Evolutionary conservation across 2,888 invertebrate species (phyloP).

Genomic region (Gastracanthus pulcherrimus): DNA sequence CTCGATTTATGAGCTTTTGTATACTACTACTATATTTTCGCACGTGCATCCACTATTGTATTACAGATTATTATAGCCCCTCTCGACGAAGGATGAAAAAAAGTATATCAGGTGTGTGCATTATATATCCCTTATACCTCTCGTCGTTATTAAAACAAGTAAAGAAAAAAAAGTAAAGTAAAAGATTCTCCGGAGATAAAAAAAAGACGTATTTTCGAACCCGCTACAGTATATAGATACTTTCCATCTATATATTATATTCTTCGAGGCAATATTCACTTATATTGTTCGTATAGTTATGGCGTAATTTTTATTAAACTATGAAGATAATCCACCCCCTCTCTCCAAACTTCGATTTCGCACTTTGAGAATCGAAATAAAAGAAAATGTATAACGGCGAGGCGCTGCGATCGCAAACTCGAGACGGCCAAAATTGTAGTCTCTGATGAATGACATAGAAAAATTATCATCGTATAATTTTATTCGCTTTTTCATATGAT

Average conservation of each 20-base stretch:
- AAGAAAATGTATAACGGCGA: slow-evolving; percentile 3
- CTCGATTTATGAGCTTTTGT: slow-evolving; percentile 51
- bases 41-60: slow-evolving; percentile 40
- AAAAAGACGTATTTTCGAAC: slow-evolving; percentile 44
- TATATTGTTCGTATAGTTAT: slow-evolving; percentile 12
- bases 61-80: slow-evolving; percentile 15
- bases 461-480: no score
- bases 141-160: slow-evolving; percentile 5
- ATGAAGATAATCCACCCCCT: neutral
- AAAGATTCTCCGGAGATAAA: slow-evolving; percentile 3
- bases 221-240: slow-evolving; percentile 32
- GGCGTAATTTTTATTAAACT: slow-evolving; percentile 6
- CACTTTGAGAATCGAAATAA: neutral
- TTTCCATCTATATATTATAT: slow-evolving; percentile 40
- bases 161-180: neutral
- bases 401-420: neutral
- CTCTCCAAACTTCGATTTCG: slow-evolving; percentile 3
- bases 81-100: slow-evolving; percentile 22
- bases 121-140: slow-evolving; percentile 37
- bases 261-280: slow-evolving; percentile 43
- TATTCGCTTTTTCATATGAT: no score
- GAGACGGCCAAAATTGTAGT: neutral
- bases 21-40: slow-evolving; percentile 56
- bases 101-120: slow-evolving; percentile 24
- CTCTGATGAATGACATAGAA: no score